Base-by-base conservation (phyloP, 2,797 vertebrate species). In the Falco cherrug region DNA sequence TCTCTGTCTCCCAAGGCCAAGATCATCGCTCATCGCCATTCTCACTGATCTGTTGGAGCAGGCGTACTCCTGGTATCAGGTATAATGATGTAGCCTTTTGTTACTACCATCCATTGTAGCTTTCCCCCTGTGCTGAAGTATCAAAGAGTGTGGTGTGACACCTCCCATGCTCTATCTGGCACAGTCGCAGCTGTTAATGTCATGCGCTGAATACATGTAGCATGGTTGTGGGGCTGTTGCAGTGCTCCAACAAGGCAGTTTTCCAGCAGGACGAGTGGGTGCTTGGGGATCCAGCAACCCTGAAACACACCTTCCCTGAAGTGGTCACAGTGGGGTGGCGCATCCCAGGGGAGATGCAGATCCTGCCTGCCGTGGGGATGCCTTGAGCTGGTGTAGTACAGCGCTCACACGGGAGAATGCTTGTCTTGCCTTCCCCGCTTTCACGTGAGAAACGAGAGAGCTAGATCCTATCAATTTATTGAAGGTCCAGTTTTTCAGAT, bases 41-140 rank as follows among this genome's bases (percentile, higher is more conserved):
- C 98, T 99, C 90, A 98, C 98, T 91, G 93, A 97, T 98, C 97
- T 99, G 12, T 98, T 98, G 21, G 98, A 99, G 97, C 97, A 98
- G 79, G 98, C 97, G 26, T 98, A 98, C 90, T 99, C 98, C 92
- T 99, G 98, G 98, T 98, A 98, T 95, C 99, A 99, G 98, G 98
- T 99, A 6, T 33, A 60, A 59, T 5, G 83, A 48, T 89, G 57
- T 25, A 33, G 51, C 37, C 43, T 78, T 19, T 51, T 64, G 20
- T 35, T 69, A 24, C n/a, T 45, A 10, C 51, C 22, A 8, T 74
- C 51, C 37, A 28, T 45, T 84, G 53, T 67, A 31, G 15, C 3
- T 86, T 81, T 89, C 9, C 20, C 29, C 24, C 28, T 59, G 2
- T 33, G 33, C 50, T 68, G 24, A 39, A 18, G 33, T 43, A 19